Percentiles rank a stretch among this genome's conserved stretches.
phyloP scores from a whole-genome alignment of 2,888 invertebrate genomes.

The Ectobius pallidus region DNA sequence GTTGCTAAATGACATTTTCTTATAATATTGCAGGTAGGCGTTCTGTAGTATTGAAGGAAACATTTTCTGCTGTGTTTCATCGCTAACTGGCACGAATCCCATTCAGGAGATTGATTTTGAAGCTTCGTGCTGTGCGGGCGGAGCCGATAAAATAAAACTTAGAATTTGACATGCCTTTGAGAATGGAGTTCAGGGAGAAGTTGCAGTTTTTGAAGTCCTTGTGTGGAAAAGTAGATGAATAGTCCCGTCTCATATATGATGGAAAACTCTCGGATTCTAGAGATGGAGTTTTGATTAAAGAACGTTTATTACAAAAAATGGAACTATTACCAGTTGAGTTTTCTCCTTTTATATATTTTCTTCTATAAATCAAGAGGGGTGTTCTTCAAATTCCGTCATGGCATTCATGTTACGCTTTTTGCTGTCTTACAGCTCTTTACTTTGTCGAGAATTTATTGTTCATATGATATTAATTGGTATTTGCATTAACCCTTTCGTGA shows the following conservation, averaged over 20 bases:
- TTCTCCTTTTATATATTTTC: no score
- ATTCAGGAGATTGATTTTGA: constrained; percentile 23
- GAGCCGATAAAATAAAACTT: constrained; percentile 20
- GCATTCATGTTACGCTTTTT: no score
- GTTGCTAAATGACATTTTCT: no score
- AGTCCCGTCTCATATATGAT: not conserved
- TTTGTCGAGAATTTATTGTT: no score
- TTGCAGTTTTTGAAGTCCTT: not conserved
- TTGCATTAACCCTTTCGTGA: no score
- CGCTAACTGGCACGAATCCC: constrained; percentile 21
- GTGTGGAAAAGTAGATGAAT: not conserved
- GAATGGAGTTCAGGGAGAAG: not conserved
- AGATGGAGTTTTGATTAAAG: constrained; percentile 23
- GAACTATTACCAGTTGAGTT: no score
- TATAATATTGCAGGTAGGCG: no score
- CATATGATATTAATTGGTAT: no score
- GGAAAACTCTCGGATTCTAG: not conserved
- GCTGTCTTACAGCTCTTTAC: no score
- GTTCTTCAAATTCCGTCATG: no score
- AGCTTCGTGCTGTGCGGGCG: constrained; percentile 10
- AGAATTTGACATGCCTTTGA: not conserved
- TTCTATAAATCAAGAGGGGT: no score
- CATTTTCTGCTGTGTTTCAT: not conserved
- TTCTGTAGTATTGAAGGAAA: not conserved
- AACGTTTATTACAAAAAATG: constrained; percentile 17